These are phyloP conservation scores for Apis florea DNA, from an alignment of 1,140 invertebrate genomes.

Conservation along the genomic window DNA sequence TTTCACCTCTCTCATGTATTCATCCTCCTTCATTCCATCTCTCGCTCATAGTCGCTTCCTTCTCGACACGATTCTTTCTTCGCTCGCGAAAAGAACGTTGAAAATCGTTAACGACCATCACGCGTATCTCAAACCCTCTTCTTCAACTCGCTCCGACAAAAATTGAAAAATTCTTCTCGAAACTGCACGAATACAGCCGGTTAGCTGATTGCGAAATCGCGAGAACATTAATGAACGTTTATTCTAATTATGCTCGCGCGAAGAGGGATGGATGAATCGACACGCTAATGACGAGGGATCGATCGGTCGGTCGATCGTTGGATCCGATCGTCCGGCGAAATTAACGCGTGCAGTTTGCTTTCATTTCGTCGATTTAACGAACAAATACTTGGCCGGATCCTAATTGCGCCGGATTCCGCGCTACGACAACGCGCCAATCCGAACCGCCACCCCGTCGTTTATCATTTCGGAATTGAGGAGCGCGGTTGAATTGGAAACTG, in stretches of 20 bases:
- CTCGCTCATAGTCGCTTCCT: no score
- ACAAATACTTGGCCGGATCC: not conserved
- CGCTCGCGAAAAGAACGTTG: no score
- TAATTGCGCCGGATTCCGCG: constrained; percentile 8
- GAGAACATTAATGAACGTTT: constrained; percentile 44
- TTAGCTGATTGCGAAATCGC: not conserved
- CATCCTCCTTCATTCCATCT: no score
- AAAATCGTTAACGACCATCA: no score
- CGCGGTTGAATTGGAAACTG: no score
- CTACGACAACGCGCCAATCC: not conserved
- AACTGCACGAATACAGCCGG: not conserved
- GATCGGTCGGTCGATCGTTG: constrained; percentile 18
- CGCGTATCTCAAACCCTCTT: no score
- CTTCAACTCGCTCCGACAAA: no score
- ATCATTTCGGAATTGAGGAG: not conserved
- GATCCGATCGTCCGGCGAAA: constrained; percentile 3
- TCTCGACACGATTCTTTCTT: no score
- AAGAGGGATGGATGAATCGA: constrained; percentile 2
- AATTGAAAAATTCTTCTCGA: no score
- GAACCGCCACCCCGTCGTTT: not conserved
- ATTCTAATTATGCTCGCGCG: constrained; percentile 22
- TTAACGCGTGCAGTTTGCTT: constrained; percentile 12
- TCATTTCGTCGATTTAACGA: constrained; percentile 18
- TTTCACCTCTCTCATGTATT: no score
- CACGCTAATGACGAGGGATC: constrained; percentile 25